These are phyloP conservation scores for Heliconius hewitsoni DNA, from an alignment of 1,140 invertebrate species.

Conservation along the genomic window DNA sequence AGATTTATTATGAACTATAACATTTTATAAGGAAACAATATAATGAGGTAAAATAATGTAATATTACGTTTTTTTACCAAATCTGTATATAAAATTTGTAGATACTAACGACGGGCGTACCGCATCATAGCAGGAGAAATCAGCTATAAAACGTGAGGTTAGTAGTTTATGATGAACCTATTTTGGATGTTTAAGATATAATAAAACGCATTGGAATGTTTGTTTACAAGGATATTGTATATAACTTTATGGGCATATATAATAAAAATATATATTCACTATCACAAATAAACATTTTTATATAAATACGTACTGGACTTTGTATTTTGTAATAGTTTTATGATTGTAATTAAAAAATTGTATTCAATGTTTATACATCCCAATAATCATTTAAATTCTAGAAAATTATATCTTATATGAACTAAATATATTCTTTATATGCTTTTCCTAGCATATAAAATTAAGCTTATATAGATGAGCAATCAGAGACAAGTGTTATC, in stretches of 20 bases:
- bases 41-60: constrained; percentile 2
- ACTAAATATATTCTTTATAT: no score
- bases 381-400: no score
- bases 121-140: constrained; percentile 34
- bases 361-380: no score
- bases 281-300: no score
- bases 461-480: no score
- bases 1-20: background rate
- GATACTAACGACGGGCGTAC: background rate
- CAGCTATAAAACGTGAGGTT: constrained; percentile 48
- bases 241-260: background rate
- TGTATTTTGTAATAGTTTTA: no score
- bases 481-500: no score
- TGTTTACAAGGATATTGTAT: background rate
- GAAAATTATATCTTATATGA: no score
- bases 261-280: no score
- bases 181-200: constrained; percentile 32
- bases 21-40: background rate
- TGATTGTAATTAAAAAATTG: no score
- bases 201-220: constrained; percentile 4
- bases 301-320: no score
- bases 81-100: background rate
- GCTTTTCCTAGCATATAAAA: no score
- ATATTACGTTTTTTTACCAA: background rate
- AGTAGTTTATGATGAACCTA: constrained; percentile 45